Percentiles rank a stretch among this genome's conserved stretches.
phyloP scores from a whole-genome alignment of 2,113 vertebrate genomes.

The Platysteira castanea region DNA sequence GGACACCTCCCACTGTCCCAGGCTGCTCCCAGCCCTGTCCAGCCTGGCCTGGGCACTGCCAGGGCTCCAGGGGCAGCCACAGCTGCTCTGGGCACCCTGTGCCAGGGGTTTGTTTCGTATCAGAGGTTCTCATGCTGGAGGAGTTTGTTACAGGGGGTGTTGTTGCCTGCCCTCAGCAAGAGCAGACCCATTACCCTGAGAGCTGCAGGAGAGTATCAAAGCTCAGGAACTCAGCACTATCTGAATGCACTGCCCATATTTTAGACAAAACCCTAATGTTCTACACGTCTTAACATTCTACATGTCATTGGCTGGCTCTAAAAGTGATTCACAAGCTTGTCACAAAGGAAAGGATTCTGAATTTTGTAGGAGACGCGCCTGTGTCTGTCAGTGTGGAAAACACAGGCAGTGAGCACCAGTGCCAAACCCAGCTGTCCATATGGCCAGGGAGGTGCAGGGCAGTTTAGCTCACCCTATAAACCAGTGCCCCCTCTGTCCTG shows the following conservation, averaged over 20 bases:
- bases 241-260: background rate
- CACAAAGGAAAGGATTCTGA: background rate
- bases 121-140: background rate
- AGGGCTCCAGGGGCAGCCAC: background rate
- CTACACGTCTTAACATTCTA: background rate
- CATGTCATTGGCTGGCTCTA: background rate
- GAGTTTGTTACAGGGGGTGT: background rate
- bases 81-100: background rate
- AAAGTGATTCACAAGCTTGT: background rate
- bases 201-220: background rate
- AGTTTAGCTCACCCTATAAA: fast-evolving
- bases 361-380: background rate
- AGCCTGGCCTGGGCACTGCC: background rate
- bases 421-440: background rate
- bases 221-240: background rate
- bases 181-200: background rate
- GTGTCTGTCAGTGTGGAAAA: background rate
- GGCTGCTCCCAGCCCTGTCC: background rate
- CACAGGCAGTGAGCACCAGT: background rate
- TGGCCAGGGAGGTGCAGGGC: background rate
- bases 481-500: background rate
- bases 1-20: background rate
- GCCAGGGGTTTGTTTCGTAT: background rate
- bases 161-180: background rate
- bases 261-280: background rate